These are phyloP conservation scores for Gymnothorax reevesii DNA, from an alignment of 2,797 vertebrate genomes.

Conservation along the genomic window DNA sequence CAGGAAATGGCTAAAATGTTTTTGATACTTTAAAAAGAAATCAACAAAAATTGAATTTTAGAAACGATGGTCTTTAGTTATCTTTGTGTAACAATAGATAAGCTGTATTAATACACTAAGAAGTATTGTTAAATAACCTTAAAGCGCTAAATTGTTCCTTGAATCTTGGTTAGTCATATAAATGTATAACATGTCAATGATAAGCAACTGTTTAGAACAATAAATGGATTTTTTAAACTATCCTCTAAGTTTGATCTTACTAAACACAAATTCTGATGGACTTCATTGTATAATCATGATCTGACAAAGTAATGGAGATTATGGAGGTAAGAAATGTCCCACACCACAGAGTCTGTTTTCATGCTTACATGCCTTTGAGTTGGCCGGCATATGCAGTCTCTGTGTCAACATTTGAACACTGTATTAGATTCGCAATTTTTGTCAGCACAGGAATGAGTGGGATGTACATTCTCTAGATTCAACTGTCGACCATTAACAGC, in stretches of 20 bases:
- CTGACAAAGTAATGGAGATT: constrained; percentile 95
- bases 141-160: constrained; percentile 90
- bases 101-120: constrained; percentile 84
- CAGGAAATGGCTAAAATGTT: constrained; percentile 85
- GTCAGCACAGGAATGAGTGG: constrained; percentile 84
- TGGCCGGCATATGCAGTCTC: constrained; percentile 82
- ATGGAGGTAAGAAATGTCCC: constrained; percentile 96
- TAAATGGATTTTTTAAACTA: constrained; percentile 92
- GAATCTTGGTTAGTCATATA: constrained; percentile 86
- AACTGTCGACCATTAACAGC: constrained; percentile 82
- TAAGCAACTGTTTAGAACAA: constrained; percentile 86
- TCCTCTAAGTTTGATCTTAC: constrained; percentile 91
- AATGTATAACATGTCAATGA: constrained; percentile 90
- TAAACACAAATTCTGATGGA: constrained; percentile 96
- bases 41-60: constrained; percentile 82
- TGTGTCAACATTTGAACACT: constrained; percentile 84
- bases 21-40: constrained; percentile 82
- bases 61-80: constrained; percentile 76
- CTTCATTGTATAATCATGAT: constrained; percentile 90
- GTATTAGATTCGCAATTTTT: constrained; percentile 81
- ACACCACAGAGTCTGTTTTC: constrained; percentile 87
- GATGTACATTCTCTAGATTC: constrained; percentile 76
- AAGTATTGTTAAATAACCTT: constrained; percentile 89
- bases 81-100: constrained; percentile 86
- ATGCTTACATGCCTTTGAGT: constrained; percentile 79